Base-by-base conservation (phyloP, 2,113 vertebrate species). In the Tapirus terrestris region DNA sequence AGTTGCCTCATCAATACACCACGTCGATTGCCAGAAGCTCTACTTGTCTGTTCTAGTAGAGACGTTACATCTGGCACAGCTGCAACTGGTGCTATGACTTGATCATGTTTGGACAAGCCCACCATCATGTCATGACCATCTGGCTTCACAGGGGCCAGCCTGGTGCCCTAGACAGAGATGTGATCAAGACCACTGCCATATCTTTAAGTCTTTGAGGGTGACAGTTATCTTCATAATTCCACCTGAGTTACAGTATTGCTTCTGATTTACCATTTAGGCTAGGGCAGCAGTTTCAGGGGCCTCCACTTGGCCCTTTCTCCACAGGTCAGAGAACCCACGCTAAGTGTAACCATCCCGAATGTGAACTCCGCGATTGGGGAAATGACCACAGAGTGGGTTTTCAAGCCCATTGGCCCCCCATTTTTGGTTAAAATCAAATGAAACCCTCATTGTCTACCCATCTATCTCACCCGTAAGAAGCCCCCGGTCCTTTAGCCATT, bases 401-500 rank as follows among this genome's bases (percentile, higher is more conserved):
- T n/a, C 39, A 48, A 45, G 86, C 5, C 39, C 23, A 4, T n/a
- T 29, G 65, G 33, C 33, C 9, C 48, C 16, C 45, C 53, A 60
- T 10, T 48, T 63, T 63, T 3, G 72, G 29, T 61, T 51, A 36
- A 48, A 45, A 61, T 5, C 56, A 27, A 61, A n/a, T 8, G 8
- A 25, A 12, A n/a, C 56, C 14, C 13, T 33, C 36, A 31, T 16
- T 11, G 39, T 27, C 14, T 2, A 5, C 43, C 31, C 11, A 25
- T 7, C 56, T 3, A 0, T 7, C 86, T 25, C 20, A 43, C 84
- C 48, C 10, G 6, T 21, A 31, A 39, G 84, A 56, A 31, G 23
- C n/a, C 29, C 11, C 10, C 16, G 56, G 70, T 29, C 48, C n/a
- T 0, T n/a, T 16, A 36, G 21, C 63, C 63, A 4, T 0, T 1